Evolutionary conservation across 1,140 invertebrate species (phyloP), one percentile per base, ranked within the genome.

Genomic region (Archivesica marissinica): DNA sequence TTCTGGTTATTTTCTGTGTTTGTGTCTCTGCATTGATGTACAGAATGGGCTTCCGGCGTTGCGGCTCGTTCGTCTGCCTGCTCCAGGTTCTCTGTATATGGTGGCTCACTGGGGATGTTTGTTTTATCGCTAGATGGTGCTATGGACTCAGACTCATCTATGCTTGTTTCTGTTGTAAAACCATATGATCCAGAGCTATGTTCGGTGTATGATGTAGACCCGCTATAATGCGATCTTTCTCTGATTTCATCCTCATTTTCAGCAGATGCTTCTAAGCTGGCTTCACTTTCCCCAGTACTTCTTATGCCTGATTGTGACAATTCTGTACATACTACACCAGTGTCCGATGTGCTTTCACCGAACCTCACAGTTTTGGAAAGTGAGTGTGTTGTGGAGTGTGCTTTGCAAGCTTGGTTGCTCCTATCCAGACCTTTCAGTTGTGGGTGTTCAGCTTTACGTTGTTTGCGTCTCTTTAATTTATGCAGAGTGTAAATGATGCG

Each of bases 401-500:
- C 9, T 3, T 52, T 28, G 4, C 25, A 7, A 3, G 50, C 3
- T 3, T 3, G 4, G 50, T 7, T 64, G 20, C 30, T 35, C 0
- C 15, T 17, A 17, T 64, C 30, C 9, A 13, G 2, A 1, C 3
- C 30, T 13, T 2, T 25, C 0, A 35, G 30, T 17, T 64, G 9
- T 64, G 28, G 28, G 33, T 64, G 33, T 0, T 2, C 2, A 9
- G 11, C 9, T 35, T 17, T 25, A 2, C 30, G 1, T 11, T 64
- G 33, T 25, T 20, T 64, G 3, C 3, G 15, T 35, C 15, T 64
- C 30, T 64, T 33, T 64, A 64, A 35, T 20, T 35, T 64, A 64
- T 17, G 35, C 25, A 76, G 7, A 7, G 74, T 76, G 52, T n/a
- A 76, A 56, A 76, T 76, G 28, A 76, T 76, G 33, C 59, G 74